A percentile compares a stretch with the other conserved stretches of the same genome.
These are phyloP conservation scores for Periplaneta americana DNA, from an alignment of 1,140 invertebrate genomes.

Conservation along the genomic window DNA sequence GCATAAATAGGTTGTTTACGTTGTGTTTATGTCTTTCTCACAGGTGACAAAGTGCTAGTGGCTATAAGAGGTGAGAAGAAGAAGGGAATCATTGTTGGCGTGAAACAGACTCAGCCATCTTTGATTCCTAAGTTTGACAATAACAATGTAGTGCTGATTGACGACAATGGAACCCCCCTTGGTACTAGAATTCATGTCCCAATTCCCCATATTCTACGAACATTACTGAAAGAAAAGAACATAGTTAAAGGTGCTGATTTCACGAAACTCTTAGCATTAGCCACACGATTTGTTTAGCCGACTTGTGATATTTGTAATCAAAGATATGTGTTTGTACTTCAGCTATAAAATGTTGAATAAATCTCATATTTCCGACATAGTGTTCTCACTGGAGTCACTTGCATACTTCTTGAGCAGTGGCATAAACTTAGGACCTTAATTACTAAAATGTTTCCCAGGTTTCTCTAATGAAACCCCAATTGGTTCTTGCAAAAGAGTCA, in stretches of 20 bases:
- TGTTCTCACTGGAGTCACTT: too few species aligned
- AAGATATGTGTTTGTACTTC: too few species aligned
- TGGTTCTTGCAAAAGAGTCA: too few species aligned
- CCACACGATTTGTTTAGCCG: constrained; percentile 89
- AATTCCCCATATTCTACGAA: constrained; percentile 87
- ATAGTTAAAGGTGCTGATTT: constrained; percentile 84
- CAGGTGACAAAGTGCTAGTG: constrained; percentile 87
- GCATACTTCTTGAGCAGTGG: too few species aligned
- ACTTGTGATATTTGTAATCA: too few species aligned
- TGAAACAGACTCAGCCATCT: constrained; percentile 75
- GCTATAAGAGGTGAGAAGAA: constrained; percentile 96
- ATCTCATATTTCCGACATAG: too few species aligned
- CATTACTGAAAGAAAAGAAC: constrained; percentile 76
- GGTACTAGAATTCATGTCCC: constrained; percentile 94
- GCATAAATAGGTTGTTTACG: background rate
- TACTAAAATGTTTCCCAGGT: too few species aligned
- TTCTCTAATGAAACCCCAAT: too few species aligned
- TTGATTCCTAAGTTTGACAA: constrained; percentile 91
- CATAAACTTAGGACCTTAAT: too few species aligned
- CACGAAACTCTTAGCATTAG: constrained; percentile 90
- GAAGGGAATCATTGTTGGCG: constrained; percentile 90
- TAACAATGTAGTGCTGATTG: constrained; percentile 95
- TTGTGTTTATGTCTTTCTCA: constrained; percentile 26
- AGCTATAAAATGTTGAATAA: too few species aligned
- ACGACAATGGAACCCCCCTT: constrained; percentile 87